A percentile compares a stretch with the other conserved stretches of the same genome.
Evolutionary conservation across 2,888 invertebrate species (phyloP).

Genomic region (Eupithecia tripunctaria): DNA sequence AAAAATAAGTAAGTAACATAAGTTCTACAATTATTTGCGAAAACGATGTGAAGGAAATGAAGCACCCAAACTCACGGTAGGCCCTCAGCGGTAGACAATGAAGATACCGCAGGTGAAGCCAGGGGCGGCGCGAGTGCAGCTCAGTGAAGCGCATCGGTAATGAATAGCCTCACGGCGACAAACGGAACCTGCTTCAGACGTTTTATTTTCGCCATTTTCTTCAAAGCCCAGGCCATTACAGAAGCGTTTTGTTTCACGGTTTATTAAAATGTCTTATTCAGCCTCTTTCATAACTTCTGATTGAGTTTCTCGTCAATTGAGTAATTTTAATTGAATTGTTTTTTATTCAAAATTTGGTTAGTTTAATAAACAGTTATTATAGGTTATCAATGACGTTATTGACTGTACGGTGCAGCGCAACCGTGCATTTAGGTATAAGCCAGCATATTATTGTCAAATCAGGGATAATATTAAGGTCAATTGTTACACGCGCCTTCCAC

Average conservation of each 20-base stretch:
- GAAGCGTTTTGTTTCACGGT: constrained; percentile 3
- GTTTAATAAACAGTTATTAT: not conserved
- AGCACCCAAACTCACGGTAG: too few species aligned
- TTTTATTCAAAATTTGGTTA: not conserved
- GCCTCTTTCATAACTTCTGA: constrained; percentile 1
- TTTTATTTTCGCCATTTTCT: constrained; percentile 54
- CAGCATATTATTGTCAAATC: too few species aligned
- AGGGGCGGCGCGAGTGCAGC: not conserved
- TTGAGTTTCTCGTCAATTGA: not conserved
- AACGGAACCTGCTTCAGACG: constrained; percentile 48
- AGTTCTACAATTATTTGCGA: too few species aligned
- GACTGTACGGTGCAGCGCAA: too few species aligned
- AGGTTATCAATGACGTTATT: not conserved
- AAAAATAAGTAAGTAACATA: too few species aligned
- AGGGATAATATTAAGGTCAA: too few species aligned
- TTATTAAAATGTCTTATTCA: not conserved
- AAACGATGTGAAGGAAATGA: too few species aligned
- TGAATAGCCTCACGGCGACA: constrained; percentile 61
- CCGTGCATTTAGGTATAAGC: too few species aligned
- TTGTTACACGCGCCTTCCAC: too few species aligned
- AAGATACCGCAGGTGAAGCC: not conserved
- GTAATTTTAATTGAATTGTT: not conserved
- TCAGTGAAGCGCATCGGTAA: constrained; percentile 45
- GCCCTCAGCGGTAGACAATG: not conserved
- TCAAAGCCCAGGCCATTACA: constrained; percentile 33